Base-by-base conservation (phyloP, 2,888 invertebrate genomes). In the Cecidostiba fungosa region DNA sequence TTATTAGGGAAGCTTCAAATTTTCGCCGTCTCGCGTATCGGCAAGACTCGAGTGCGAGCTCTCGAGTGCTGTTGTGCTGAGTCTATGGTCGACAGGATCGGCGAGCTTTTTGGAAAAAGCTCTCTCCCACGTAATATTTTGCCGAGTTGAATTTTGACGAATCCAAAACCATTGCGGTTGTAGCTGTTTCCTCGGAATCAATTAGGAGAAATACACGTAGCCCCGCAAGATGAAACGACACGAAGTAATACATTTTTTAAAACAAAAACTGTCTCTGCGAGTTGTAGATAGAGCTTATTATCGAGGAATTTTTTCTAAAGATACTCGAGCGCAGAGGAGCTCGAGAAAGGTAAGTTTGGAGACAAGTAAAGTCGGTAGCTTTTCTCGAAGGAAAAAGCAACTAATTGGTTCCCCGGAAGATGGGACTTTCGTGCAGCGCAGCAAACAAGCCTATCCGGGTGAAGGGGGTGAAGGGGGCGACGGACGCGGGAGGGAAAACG, bases 331-430 rank as follows among this genome's bases (percentile, higher is more conserved):
- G 47, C 70, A 8, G n/a, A n/a, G 54, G 47, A 62, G 47, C 73
- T 72, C 32, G 74, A 76, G 19, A 79, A 74, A 77, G 74, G 77
- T 76, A 79, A 82, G 77, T 81, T 85, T 77, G 84, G 77, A 78
- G 84, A 84, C 84, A 87, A 82, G 82, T 72, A 81, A 83, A 79
- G 87, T 82, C 78, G 74, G 87, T 85, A 87, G 88, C 84, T 87
- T 85, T 89, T 87, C 88, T 89, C 88, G 89, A 90, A 90, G 91
- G 91, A 92, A 92, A 92, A 92, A 91, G 90, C 89, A 92, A 92
- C 93, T 93, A 93, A 93, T 93, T 93, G 93, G 92, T 92, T 90
- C 89, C 90, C 90, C 89, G 90, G 89, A 90, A 90, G 91, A 91
- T 90, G 90, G 89, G 90, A 90, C 90, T 90, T 90, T 91, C 90